phyloP scores from a whole-genome alignment of 30 jellyfish, hydroid and myxozoan species.

The Turritopsis rubra region DNA sequence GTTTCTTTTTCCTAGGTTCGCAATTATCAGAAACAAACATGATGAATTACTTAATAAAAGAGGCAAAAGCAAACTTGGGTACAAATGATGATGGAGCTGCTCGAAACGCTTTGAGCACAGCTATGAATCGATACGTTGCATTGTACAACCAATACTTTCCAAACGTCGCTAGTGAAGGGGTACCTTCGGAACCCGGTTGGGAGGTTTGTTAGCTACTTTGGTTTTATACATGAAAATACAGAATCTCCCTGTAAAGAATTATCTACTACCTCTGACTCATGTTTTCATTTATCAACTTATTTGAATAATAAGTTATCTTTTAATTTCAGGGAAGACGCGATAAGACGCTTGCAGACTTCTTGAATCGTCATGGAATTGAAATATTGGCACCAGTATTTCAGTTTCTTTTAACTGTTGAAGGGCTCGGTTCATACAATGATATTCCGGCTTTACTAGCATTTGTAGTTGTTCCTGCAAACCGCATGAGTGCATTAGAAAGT shows the following conservation, averaged over 20 bases:
- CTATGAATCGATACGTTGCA: not conserved
- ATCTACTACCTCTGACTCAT: too few relatives aligned
- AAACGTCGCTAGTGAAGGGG: not conserved
- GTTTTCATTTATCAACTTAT: too few relatives aligned
- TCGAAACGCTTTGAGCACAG: constrained; percentile 6
- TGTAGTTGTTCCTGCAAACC: not conserved
- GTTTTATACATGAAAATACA: too few relatives aligned
- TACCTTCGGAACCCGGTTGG: constrained; percentile 2
- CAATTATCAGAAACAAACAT: not conserved
- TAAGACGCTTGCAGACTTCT: constrained; percentile 1
- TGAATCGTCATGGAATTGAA: not conserved
- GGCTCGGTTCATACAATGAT: not conserved
- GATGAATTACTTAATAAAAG: not conserved
- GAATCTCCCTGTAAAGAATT: too few relatives aligned
- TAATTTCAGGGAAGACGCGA: not conserved
- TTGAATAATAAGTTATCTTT: not conserved
- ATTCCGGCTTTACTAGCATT: constrained; percentile 14
- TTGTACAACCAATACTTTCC: not conserved
- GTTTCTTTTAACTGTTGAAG: not conserved
- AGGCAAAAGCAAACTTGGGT: not conserved
- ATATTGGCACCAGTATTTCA: constrained; percentile 5
- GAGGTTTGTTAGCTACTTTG: not conserved
- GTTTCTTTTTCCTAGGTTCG: not conserved
- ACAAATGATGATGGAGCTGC: not conserved
- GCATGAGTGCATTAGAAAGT: not conserved